Conservation (phyloP, 64 coral and sea anemone species). For the Catalaphyllia jardinei region DNA sequence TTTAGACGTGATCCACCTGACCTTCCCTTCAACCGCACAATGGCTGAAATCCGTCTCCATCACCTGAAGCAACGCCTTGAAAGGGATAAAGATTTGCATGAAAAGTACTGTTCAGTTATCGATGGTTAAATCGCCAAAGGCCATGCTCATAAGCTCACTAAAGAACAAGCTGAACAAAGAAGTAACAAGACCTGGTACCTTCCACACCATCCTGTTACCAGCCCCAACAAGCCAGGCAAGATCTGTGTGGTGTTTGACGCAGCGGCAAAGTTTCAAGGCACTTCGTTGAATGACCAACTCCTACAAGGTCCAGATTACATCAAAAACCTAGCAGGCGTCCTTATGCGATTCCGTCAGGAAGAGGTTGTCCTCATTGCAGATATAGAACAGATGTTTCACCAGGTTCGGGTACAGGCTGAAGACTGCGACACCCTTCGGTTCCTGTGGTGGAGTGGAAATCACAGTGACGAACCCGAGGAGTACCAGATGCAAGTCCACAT, state of each 20-base stretch:
- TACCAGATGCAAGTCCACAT: constrained; percentile 59
- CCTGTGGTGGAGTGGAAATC: constrained; percentile 14
- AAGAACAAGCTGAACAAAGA: constrained; percentile 7
- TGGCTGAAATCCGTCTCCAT: constrained; percentile 27
- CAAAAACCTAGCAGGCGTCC: constrained; percentile 12
- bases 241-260: constrained; percentile 24
- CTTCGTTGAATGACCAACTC: constrained; percentile 31
- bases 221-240: constrained; percentile 37
- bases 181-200: constrained; percentile 39
- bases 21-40: constrained; percentile 23
- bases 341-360: constrained; percentile 30
- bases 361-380: constrained; percentile 23
- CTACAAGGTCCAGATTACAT: constrained; percentile 34
- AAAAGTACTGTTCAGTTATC: constrained; percentile 10
- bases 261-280: constrained; percentile 18
- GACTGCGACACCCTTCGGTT: constrained; percentile 35
- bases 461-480: constrained; percentile 18
- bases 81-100: constrained; percentile 7
- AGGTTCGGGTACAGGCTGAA: background rate
- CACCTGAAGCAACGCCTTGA: constrained; percentile 11
- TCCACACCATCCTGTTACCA: constrained; percentile 40
- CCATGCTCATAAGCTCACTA: constrained; percentile 7
- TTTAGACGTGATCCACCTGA: constrained; percentile 5
- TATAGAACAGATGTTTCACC: constrained; percentile 27
- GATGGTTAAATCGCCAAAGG: no score